Base-by-base conservation (phyloP, 2,113 vertebrate species). In the Phalacrocorax pelagicus region DNA sequence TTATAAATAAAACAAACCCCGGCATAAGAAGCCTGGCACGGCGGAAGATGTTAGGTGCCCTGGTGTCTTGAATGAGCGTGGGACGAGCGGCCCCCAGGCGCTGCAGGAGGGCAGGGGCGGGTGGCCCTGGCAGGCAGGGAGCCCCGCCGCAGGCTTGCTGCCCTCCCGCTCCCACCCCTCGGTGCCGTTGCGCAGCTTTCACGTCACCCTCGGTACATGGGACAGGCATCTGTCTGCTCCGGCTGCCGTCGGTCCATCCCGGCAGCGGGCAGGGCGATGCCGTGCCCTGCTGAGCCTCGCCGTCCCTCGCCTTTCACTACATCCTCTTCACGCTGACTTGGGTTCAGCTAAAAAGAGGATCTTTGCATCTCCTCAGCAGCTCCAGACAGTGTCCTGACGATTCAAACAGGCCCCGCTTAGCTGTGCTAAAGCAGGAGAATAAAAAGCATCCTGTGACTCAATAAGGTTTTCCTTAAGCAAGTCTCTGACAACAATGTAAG, bases 21-120 rank as follows among this genome's bases (percentile, higher is more conserved):
- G 49, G 59, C 2, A 7, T 29, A 46, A 58, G 36, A 16, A 23
- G 29, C 24, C 30, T 22, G 74, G 54, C 44, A 32, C 42, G 69
- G 70, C 20, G 58, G 40, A 57, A 81, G 70, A 26, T 3, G 15
- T 27, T n/a, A 18, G 0, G 0, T 3, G 40, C 19, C 47, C 10
- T 6, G 5, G 27, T 65, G 61, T 40, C 70, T 12, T 3, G 2
- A 52, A 34, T 1, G 40, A 2, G 5, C 1, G 5, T 38, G 38
- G 38, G 38, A 38, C 10, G 38, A 38, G 38, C 38, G 10, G 38
- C 38, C 38, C 38, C 38, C 38, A 38, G 38, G 38, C 38, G 38
- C 38, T 38, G 38, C 38, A 38, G 38, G 38, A 38, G 38, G 38
- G 38, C 38, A 10, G 10, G 15, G 54, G 54, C 54, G 26, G 12